Conservation (phyloP, 1,140 invertebrate species). For the Drosophila quadrilineata region DNA sequence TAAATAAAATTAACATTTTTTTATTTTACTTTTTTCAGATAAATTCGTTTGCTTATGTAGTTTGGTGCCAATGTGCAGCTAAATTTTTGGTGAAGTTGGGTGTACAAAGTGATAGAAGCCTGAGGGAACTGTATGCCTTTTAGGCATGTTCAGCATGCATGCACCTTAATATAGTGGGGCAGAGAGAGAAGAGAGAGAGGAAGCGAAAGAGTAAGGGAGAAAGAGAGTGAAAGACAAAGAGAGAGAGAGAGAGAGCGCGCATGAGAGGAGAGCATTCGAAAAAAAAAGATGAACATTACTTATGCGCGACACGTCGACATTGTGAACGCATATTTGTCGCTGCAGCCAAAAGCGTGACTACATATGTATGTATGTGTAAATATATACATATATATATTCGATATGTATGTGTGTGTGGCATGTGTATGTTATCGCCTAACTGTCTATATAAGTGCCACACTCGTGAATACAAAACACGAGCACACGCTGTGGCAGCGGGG, state of each 20-base stretch:
- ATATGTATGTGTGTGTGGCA: conserved; percentile 8
- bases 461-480: conserved; percentile 13
- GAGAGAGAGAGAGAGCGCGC: too few species aligned
- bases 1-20: too few species aligned
- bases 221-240: conserved; percentile 7
- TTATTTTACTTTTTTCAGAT: too few species aligned
- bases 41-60: too few species aligned
- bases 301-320: conserved; percentile 60
- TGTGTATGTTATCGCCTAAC: conserved; percentile 60
- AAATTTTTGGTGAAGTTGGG: conserved; percentile 34
- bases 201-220: too few species aligned
- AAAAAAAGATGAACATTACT: conserved; percentile 64
- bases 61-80: not conserved
- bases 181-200: conserved; percentile 16
- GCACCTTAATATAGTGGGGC: conserved; percentile 2
- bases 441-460: conserved; percentile 37
- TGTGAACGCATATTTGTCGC: conserved; percentile 39
- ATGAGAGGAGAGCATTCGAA: conserved; percentile 5
- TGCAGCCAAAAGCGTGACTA: conserved; percentile 30
- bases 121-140: conserved; percentile 3
- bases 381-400: conserved; percentile 15
- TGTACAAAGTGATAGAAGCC: conserved; percentile 1
- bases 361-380: conserved; percentile 16
- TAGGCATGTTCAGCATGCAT: conserved; percentile 51
- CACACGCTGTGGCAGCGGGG: conserved; percentile 1